Percentiles rank a stretch among this genome's conserved stretches.
phyloP scores from a whole-genome alignment of 2,888 invertebrate species.

The Lithophane ornitopus region DNA sequence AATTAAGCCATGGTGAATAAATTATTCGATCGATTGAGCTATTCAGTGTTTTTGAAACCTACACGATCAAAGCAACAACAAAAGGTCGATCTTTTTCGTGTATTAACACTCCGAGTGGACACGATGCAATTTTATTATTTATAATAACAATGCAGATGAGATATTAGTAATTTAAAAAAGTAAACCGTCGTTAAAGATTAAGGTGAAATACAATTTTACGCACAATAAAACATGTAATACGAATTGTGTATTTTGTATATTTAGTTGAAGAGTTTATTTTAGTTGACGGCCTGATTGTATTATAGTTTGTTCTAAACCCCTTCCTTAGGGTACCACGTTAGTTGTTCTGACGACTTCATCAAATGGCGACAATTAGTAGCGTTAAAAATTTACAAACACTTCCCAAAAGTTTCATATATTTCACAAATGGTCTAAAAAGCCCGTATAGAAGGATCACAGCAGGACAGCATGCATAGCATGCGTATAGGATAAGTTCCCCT shows the following conservation, averaged over 20 bases:
- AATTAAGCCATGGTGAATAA: not conserved
- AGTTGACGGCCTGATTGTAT: slow-evolving; percentile 40
- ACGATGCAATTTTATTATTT: slow-evolving; percentile 34
- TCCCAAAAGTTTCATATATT: slow-evolving; percentile 1
- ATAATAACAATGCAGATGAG: slow-evolving; percentile 53
- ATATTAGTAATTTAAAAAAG: slow-evolving; percentile 24
- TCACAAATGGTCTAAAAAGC: slow-evolving; percentile 1
- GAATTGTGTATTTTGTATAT: slow-evolving; percentile 56
- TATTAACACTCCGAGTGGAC: slow-evolving; percentile 1
- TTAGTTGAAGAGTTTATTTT: slow-evolving; percentile 45
- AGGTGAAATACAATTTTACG: slow-evolving; percentile 52
- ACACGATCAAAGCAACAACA: not conserved
- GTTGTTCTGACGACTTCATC: slow-evolving; percentile 38
- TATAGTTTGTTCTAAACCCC: slow-evolving; percentile 21
- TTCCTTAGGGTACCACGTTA: slow-evolving; percentile 7
- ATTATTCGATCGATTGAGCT: slow-evolving; percentile 5
- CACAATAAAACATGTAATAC: slow-evolving; percentile 54
- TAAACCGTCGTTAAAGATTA: slow-evolving; percentile 8
- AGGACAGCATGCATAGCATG: slow-evolving; percentile 40
- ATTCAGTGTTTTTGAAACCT: not conserved
- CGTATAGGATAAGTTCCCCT: slow-evolving; percentile 26
- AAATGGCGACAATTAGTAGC: slow-evolving; percentile 29
- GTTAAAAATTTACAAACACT: not conserved
- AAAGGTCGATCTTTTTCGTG: not conserved
- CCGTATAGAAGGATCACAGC: slow-evolving; percentile 3